Base-by-base conservation (phyloP, 64 coral and sea anemone species). In the Stylophora pistillata region DNA sequence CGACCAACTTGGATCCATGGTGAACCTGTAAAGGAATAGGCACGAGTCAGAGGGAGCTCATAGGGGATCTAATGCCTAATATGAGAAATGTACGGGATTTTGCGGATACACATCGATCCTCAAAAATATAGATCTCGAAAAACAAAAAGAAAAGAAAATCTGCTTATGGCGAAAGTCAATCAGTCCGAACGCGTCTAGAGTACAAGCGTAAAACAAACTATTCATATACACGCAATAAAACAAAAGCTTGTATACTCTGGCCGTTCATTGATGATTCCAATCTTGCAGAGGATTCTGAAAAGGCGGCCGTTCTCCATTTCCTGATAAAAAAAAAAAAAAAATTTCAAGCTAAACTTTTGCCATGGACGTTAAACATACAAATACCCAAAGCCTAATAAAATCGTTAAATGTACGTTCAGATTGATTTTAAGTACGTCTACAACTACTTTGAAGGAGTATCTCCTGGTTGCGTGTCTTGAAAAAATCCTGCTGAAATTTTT, bases 291-390 rank as follows among this genome's bases (percentile, higher is more conserved):
- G 12, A 98, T 37, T 32, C 96, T 87, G 30, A 98, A 94, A 74
- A 98, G 65, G 0, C 96, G 89, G 15, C 96, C 90, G 77, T 92
- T 98, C 61, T 98, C 96, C 96, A 98, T 95, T 95, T 98, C 96
- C 96, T 98, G 28, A 37, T 30, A 6, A 27, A 58, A 72, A 74
- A 0, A 10, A 60, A 75, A 76, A 75, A 15, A 65, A 18, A 20
- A 58, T 26, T 0, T 10, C 23, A n/a, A n/a, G 12, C 12, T 68
- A 10, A 27, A 9, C 23, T n/a, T 9, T 68, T n/a, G n/a, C 26
- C 26, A 11, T 12, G 7, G 3, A 7, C 37, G 37, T 47, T 47
- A 7, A 47, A 47, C 37, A 47, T 47, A 47, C 37, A 47, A 47
- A 47, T 47, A 47, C 37, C 37, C 7, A 47, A 47, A 47, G 37